Evolutionary conservation across 2,888 invertebrate genomes (phyloP).

Genomic region (Oscheius sp.): DNA sequence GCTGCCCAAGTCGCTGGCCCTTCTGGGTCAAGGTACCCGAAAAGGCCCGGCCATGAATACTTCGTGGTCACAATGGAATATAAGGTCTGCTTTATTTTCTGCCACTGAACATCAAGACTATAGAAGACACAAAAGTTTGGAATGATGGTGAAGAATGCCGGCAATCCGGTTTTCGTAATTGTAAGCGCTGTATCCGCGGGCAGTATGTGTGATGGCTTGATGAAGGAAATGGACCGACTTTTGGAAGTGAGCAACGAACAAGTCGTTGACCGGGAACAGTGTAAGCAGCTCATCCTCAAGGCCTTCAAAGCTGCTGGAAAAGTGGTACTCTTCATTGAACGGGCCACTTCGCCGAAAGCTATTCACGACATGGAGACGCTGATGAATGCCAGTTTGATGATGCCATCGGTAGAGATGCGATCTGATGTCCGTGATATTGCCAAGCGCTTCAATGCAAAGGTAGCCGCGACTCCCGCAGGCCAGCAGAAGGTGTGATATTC

Average conservation of each 20-base stretch:
- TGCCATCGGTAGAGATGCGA: slow-evolving; percentile 11
- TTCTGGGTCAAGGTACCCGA: no score
- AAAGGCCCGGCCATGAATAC: background rate
- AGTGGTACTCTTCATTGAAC: background rate
- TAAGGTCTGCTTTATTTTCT: background rate
- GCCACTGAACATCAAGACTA: no score
- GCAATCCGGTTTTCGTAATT: background rate
- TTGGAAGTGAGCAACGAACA: background rate
- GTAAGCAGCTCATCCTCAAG: background rate
- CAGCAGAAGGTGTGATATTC: background rate
- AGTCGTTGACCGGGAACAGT: slow-evolving; percentile 5
- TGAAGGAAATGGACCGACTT: slow-evolving; percentile 19
- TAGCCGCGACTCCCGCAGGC: background rate
- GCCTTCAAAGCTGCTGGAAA: background rate
- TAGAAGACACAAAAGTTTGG: slow-evolving; percentile 10
- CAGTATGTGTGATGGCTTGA: slow-evolving; percentile 6
- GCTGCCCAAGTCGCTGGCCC: no score
- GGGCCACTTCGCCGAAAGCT: background rate
- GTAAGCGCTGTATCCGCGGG: slow-evolving; percentile 14
- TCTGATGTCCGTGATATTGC: slow-evolving; percentile 15
- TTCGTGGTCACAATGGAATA: background rate
- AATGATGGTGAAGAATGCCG: slow-evolving; percentile 24
- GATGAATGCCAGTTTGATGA: slow-evolving; percentile 19
- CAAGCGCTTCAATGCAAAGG: slow-evolving; percentile 15
- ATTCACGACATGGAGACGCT: background rate